Base-by-base conservation (phyloP, 2,113 vertebrate species). In the Centropus unirufus region DNA sequence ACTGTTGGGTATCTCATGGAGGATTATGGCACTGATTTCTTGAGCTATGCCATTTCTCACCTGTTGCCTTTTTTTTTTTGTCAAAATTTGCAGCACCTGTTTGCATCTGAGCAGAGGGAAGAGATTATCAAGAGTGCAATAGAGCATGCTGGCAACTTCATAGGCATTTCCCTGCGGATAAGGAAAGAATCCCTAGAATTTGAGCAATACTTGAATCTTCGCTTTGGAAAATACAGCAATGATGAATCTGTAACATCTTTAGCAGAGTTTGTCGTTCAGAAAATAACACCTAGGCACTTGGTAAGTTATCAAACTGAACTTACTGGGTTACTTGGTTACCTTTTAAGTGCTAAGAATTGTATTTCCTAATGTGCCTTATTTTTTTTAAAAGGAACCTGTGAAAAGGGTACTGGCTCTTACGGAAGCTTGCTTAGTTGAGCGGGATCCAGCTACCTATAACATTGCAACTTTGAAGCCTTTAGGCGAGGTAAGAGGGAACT, bases 241-340 rank as follows among this genome's bases (percentile, higher is more conserved):
- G 99, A 99, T 83, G 99, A 99, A 91, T 99, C 98, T 93, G 98
- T 99, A 96, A 99, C 99, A 21, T 99, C 99, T 42, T 98, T 99
- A 97, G 99, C 99, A 15, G 99, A 99, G 96, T 99, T 99, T 58
- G 96, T 99, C 94, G 99, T 99, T 91, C 99, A 99, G 95, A 99
- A 99, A 98, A 98, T 99, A 98, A 98, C 99, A 20, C 97, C 98
- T 64, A 98, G 99, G 61, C 99, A 99, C 90, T 73, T 69, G 98
- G 99, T 99, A 94, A 99, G 99, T 63, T 19, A 52, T 36, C 67
- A 52, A 27, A 62, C 61, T 81, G 86, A 94, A 93, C 19, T 74
- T n/a, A 59, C 42, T 63, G 72, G 46, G 17, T 93, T 49, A 59
- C 42, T 63, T 75, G 46, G 17, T 93, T 49, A 59, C 9, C 24